These are phyloP conservation scores for Melitaea athalia DNA, from an alignment of 2,888 invertebrate genomes.

Conservation along the genomic window DNA sequence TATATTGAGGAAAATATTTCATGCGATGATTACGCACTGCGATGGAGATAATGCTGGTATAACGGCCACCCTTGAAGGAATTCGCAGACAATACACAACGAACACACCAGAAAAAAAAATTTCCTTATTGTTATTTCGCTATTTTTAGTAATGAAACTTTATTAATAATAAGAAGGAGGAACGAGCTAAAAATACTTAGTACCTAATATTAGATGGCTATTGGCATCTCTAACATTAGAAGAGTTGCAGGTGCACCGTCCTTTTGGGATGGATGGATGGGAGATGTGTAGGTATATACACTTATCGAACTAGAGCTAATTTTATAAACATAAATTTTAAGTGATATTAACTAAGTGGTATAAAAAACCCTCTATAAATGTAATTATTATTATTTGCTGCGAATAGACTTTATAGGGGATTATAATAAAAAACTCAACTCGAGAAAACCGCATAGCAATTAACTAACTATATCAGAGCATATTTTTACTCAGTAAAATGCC, in stretches of 20 bases:
- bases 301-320: too few relatives aligned
- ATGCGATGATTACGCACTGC: slow-evolving; percentile 30
- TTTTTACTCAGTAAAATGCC: slow-evolving; percentile 11
- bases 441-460: slow-evolving; percentile 6
- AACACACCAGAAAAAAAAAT: slow-evolving; percentile 20
- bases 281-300: too few relatives aligned
- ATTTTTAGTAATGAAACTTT: too few relatives aligned
- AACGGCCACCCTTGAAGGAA: slow-evolving; percentile 23
- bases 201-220: too few relatives aligned
- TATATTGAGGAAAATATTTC: slow-evolving; percentile 28
- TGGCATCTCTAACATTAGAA: too few relatives aligned
- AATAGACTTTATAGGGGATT: not conserved
- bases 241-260: too few relatives aligned
- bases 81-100: slow-evolving; percentile 23
- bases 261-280: too few relatives aligned
- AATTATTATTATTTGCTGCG: not conserved
- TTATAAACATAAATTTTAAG: too few relatives aligned
- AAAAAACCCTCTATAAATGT: not conserved
- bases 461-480: slow-evolving; percentile 3
- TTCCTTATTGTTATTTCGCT: not conserved
- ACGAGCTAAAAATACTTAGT: too few relatives aligned
- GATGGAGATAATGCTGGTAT: slow-evolving; percentile 16
- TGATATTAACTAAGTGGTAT: too few relatives aligned
- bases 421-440: slow-evolving; percentile 2
- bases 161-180: too few relatives aligned